These are phyloP conservation scores for Neuroterus valhalla DNA, from an alignment of 1,140 invertebrate species.

Conservation along the genomic window DNA sequence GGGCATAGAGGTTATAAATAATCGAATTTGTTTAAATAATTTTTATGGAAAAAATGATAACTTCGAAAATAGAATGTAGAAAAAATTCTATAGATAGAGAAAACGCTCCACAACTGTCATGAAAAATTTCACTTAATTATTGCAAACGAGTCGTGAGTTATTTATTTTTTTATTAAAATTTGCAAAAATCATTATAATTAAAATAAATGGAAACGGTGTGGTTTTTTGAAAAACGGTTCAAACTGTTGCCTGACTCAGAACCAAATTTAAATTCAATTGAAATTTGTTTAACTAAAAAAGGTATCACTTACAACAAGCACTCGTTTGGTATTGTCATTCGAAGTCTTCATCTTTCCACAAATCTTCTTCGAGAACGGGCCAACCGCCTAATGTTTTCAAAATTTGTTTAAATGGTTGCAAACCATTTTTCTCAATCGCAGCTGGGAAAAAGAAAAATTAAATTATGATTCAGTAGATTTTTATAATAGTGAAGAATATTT, in stretches of 20 bases:
- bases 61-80: too few relatives aligned
- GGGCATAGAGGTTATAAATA: too few relatives aligned
- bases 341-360: conserved; percentile 83
- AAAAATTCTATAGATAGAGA: too few relatives aligned
- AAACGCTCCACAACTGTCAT: too few relatives aligned
- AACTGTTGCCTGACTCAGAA: too few relatives aligned
- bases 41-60: too few relatives aligned
- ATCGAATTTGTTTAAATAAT: too few relatives aligned
- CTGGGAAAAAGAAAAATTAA: conserved; percentile 74
- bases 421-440: conserved; percentile 83
- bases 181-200: not conserved
- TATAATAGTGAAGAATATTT: conserved; percentile 68
- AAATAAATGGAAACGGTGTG: too few relatives aligned
- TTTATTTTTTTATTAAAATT: conserved; percentile 5
- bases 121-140: too few relatives aligned
- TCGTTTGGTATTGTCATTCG: conserved; percentile 88
- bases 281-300: not conserved
- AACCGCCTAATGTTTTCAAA: conserved; percentile 86
- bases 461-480: conserved; percentile 50
- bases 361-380: conserved; percentile 89
- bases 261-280: not conserved
- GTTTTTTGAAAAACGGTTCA: too few relatives aligned
- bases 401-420: conserved; percentile 82
- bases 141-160: too few relatives aligned
- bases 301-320: conserved; percentile 88